A percentile compares a stretch with the other conserved stretches of the same genome.
phyloP scores from a whole-genome alignment of 2,797 vertebrate species.

The Australoheros facetus region DNA sequence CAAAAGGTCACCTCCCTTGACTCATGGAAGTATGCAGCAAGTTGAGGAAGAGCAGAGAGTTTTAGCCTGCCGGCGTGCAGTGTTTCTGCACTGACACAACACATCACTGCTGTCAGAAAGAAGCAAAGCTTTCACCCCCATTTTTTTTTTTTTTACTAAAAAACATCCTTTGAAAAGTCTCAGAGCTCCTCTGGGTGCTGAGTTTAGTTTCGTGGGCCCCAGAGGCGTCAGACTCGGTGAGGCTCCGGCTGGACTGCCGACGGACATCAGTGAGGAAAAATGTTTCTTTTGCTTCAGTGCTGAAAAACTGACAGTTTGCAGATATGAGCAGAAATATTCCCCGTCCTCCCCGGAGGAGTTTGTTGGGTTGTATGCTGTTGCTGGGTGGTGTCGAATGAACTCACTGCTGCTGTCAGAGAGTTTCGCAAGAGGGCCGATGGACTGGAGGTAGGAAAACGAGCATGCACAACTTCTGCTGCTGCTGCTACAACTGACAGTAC shows the following conservation, averaged over 20 bases:
- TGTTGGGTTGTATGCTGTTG: constrained; percentile 63
- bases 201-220: constrained; percentile 9
- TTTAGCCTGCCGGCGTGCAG: background rate
- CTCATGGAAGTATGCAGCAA: constrained; percentile 45
- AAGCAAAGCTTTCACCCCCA: background rate
- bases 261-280: background rate
- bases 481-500: background rate
- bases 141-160: background rate
- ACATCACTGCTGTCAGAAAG: background rate
- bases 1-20: constrained; percentile 64
- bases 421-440: constrained; percentile 53
- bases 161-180: background rate
- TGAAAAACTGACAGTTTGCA: constrained; percentile 1
- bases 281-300: background rate
- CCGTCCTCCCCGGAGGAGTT: background rate
- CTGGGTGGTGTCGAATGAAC: constrained; percentile 64
- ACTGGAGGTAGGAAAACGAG: background rate
- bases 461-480: background rate
- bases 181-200: background rate
- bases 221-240: background rate
- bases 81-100: constrained; percentile 6
- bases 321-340: constrained; percentile 2
- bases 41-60: constrained; percentile 34
- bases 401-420: constrained; percentile 36
- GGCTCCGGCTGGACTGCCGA: constrained; percentile 4